Evolutionary conservation across 2,797 vertebrate species (phyloP).

Genomic region (Liparis tanakae): DNA sequence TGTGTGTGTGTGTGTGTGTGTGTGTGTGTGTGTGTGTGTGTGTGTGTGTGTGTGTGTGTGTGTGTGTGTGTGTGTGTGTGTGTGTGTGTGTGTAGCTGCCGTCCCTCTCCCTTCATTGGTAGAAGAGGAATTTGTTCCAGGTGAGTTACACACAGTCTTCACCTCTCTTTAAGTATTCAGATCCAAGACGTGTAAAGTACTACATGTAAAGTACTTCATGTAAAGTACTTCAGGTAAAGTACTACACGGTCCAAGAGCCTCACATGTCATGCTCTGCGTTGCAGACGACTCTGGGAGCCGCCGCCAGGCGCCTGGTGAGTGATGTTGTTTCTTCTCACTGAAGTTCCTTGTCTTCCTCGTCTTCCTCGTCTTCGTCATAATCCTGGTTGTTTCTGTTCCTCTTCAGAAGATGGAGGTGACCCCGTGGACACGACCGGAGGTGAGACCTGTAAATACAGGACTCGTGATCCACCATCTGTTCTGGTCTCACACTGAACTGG

Average conservation of each 20-base stretch:
- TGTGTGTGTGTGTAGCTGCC: conserved; percentile 51
- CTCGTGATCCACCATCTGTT: too few species aligned
- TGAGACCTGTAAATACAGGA: too few species aligned
- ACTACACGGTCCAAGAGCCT: too few species aligned
- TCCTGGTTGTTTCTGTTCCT: too few species aligned
- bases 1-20: too few species aligned
- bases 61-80: conserved; percentile 4
- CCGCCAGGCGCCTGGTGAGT: conserved; percentile 42
- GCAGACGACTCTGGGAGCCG: conserved; percentile 52
- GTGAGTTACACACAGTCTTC: conserved; percentile 48
- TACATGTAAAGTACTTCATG: too few species aligned
- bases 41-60: neutral
- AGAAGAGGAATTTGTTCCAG: conserved; percentile 66
- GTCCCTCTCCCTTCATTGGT: conserved; percentile 59
- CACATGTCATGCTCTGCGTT: neutral
- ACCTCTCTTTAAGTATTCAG: neutral
- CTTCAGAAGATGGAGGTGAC: too few species aligned
- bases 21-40: neutral
- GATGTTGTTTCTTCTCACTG: neutral
- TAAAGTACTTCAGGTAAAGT: too few species aligned
- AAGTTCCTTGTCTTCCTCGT: neutral
- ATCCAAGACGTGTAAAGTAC: neutral
- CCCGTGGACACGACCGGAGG: too few species aligned
- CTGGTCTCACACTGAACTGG: neutral
- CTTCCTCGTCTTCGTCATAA: neutral